These are phyloP conservation scores for Pogonocherus hispidulus DNA, from an alignment of 2,888 invertebrate species.

Conservation along the genomic window DNA sequence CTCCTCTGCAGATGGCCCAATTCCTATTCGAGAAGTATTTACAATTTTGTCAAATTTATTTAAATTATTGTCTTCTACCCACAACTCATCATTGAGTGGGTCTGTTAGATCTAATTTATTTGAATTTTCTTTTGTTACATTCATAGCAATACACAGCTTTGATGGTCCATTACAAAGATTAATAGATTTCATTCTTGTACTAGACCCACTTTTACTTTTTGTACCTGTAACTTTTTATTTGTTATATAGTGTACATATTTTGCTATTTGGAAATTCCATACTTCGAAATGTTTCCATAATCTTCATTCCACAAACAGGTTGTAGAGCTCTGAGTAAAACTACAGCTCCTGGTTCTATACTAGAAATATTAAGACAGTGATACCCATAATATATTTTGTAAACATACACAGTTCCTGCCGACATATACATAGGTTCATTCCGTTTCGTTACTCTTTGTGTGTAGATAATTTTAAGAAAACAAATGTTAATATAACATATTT, in stretches of 20 bases:
- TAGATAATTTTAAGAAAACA: background rate
- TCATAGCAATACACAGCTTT: conserved; percentile 77
- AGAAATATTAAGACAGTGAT: conserved; percentile 80
- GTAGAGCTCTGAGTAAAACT: conserved; percentile 77
- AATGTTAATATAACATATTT: background rate
- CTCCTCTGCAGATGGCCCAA: conserved; percentile 73
- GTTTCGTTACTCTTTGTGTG: conserved; percentile 71
- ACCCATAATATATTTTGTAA: conserved; percentile 81
- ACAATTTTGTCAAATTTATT: conserved; percentile 64
- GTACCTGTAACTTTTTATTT: background rate
- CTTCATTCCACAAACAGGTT: conserved; percentile 73
- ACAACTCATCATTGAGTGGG: conserved; percentile 63
- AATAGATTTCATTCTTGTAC: conserved; percentile 43
- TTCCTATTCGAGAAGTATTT: conserved; percentile 73
- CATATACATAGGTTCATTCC: conserved; percentile 80
- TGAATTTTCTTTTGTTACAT: conserved; percentile 71
- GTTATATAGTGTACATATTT: background rate
- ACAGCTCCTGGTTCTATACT: conserved; percentile 76
- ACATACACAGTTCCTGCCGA: conserved; percentile 79
- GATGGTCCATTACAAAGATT: conserved; percentile 80
- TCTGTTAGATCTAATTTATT: conserved; percentile 71
- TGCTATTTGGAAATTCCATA: background rate
- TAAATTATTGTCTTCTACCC: conserved; percentile 64
- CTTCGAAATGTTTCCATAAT: conserved; percentile 69
- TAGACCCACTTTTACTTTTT: background rate